Evolutionary conservation across 2,888 invertebrate species (phyloP).

Genomic region (Beris chalybata): DNA sequence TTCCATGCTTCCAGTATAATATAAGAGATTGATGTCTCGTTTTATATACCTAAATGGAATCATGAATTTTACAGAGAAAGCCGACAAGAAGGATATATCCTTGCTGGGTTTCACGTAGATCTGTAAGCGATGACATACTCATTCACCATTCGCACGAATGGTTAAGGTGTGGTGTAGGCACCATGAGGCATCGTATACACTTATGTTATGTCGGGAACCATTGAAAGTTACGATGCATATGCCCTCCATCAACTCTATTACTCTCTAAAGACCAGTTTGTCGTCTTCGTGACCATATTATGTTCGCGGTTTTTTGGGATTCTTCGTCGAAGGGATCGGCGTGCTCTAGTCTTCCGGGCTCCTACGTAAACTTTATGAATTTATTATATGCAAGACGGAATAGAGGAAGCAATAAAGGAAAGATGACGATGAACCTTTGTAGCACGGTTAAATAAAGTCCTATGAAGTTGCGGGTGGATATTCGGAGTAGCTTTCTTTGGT

Average conservation of each 20-base stretch:
- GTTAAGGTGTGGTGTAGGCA: background rate
- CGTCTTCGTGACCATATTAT: conserved; percentile 24
- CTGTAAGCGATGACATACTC: conserved; percentile 26
- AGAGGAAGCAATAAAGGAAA: conserved; percentile 27
- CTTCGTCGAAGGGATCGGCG: background rate
- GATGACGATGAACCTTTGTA: conserved; percentile 27
- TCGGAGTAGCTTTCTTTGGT: background rate
- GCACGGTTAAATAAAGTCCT: conserved; percentile 15
- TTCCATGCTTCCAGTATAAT: conserved; percentile 22
- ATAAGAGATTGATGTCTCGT: conserved; percentile 33
- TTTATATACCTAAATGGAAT: conserved; percentile 31
- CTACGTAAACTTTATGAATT: conserved; percentile 20
- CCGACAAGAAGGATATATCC: conserved; percentile 23
- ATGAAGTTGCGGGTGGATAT: background rate
- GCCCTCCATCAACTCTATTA: conserved; percentile 25
- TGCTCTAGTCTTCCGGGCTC: background rate
- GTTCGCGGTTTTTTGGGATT: conserved; percentile 19
- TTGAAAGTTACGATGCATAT: conserved; percentile 16
- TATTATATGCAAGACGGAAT: conserved; percentile 27
- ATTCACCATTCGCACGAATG: background rate
- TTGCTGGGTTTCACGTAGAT: conserved; percentile 21
- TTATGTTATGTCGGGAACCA: background rate
- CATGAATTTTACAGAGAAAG: conserved; percentile 34
- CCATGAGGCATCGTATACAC: background rate
- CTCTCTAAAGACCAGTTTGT: conserved; percentile 27